Evolutionary conservation across 2,797 vertebrate genomes (phyloP), one percentile per base, ranked within the genome.

Genomic region (Ctenopoma kingsleyae): DNA sequence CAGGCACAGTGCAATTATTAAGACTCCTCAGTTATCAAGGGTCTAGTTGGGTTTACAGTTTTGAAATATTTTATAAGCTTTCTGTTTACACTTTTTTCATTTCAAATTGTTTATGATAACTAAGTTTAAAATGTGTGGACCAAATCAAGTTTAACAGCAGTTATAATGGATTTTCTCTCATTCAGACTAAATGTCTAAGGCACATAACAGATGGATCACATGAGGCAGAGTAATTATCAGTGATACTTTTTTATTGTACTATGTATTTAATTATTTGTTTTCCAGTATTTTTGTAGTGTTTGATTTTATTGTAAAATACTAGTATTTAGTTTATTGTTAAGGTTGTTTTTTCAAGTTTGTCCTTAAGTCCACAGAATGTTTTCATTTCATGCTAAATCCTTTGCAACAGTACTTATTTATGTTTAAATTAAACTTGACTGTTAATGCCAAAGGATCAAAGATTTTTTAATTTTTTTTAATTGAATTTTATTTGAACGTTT

Each of bases 81-180:
- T 79, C 2, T 86, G 76, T 89, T 91, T 88, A 89, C 86, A 82
- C 19, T 82, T 84, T 46, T 80, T 83, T 65, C 47, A 55, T 80
- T 76, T 71, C 23, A 57, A n/a, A 23, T 71, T 62, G 63, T 78
- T 41, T 61, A 66, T 8, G 20, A 40, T 35, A 58, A 65, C 50
- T 20, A 73, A 74, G 50, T 51, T 69, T 62, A 53, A 78, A 58
- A 30, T 70, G 12, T 57, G 10, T 63, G 48, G 66, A 86, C 70
- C 71, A 87, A 80, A 81, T 70, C 13, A 13, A 62, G 8, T 64
- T 67, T 7, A 55, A 23, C 7, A 41, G 4, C 13, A 13, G 17
- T 32, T 47, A 20, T 52, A 74, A 47, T 54, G 16, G 6, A 43
- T 49, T 40, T 56, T 6, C 52, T 73, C 15, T 77, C 16, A 68